phyloP scores from a whole-genome alignment of 2,888 invertebrate species.

The Tenthredo notha region DNA sequence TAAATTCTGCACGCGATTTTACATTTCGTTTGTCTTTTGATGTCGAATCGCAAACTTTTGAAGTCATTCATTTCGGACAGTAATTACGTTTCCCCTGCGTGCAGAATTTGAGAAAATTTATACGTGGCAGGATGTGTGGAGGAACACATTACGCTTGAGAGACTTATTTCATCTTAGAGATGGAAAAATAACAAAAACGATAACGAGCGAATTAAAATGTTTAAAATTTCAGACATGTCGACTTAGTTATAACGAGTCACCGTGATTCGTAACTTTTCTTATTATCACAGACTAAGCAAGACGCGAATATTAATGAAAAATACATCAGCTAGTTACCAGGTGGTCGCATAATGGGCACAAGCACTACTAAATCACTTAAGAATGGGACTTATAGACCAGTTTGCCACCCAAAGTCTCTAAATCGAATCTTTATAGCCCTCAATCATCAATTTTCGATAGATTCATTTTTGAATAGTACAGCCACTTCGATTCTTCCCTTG shows the following conservation, averaged over 20 bases:
- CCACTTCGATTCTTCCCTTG: background rate
- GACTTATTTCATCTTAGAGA: background rate
- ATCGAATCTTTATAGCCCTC: background rate
- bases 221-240: constrained; percentile 18
- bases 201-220: background rate
- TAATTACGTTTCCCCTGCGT: constrained; percentile 28
- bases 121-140: background rate
- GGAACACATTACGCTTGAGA: background rate
- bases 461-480: background rate
- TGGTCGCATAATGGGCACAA: background rate
- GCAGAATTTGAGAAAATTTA: background rate
- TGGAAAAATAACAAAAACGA: background rate
- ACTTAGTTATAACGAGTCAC: background rate
- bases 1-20: constrained; percentile 10
- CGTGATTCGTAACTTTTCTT: constrained; percentile 29
- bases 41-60: background rate
- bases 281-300: background rate
- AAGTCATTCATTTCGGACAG: constrained; percentile 18
- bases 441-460: background rate
- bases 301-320: constrained; percentile 23
- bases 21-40: background rate
- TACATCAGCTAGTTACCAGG: background rate
- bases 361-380: background rate
- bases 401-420: background rate
- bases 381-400: background rate